phyloP scores from a whole-genome alignment of 2,797 vertebrate species.

The Cyprinella venusta region DNA sequence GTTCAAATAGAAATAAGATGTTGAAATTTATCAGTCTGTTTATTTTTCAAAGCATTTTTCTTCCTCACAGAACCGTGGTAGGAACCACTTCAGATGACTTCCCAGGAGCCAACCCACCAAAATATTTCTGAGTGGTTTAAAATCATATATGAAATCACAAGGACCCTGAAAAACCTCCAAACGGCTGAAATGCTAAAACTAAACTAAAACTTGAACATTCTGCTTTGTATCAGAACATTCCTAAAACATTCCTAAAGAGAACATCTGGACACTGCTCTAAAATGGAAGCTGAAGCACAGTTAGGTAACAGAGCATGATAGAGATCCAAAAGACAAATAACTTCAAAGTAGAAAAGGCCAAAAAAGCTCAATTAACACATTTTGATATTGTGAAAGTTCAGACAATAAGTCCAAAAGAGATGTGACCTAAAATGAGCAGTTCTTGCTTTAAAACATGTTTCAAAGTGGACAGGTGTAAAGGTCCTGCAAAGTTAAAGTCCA shows the following conservation, averaged over 20 bases:
- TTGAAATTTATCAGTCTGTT: background rate
- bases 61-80: background rate
- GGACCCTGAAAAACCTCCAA: background rate
- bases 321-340: background rate
- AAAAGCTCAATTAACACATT: background rate
- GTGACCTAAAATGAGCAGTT: background rate
- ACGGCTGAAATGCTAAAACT: background rate
- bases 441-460: background rate
- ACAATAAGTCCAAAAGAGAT: background rate
- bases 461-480: background rate
- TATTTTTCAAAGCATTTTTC: background rate
- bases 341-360: background rate
- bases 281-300: background rate
- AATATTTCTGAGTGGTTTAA: background rate
- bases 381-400: background rate
- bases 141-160: background rate
- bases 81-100: background rate
- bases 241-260: background rate
- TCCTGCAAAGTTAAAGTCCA: background rate
- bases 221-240: slow-evolving; percentile 26
- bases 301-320: background rate
- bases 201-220: background rate
- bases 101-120: background rate
- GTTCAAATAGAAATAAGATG: background rate
- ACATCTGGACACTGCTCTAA: background rate